A percentile compares a stretch with the other conserved stretches of the same genome.
Conservation (phyloP, 1,140 invertebrate genomes). For the Megalopta genalis region DNA sequence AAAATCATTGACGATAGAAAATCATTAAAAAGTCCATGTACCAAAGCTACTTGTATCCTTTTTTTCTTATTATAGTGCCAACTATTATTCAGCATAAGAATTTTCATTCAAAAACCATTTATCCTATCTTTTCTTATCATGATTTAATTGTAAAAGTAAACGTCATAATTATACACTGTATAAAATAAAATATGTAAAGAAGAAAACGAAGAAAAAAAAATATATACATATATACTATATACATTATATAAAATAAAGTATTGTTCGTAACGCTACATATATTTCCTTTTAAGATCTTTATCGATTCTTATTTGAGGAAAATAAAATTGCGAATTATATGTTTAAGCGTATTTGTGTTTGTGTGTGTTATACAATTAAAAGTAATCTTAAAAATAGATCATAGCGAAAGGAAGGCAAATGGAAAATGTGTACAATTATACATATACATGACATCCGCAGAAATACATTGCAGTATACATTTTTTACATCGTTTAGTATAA, state of each 20-base stretch:
- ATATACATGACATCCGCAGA: conserved; percentile 6
- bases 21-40: neutral
- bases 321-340: neutral
- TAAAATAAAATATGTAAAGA: neutral
- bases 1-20: neutral
- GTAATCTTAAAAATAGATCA: neutral
- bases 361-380: neutral
- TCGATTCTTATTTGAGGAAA: neutral
- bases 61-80: neutral
- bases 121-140: neutral
- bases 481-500: conserved; percentile 21
- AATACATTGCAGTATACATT: conserved; percentile 22
- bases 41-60: neutral
- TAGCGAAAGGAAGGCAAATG: conserved; percentile 2
- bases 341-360: no score
- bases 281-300: neutral
- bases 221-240: no score
- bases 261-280: neutral
- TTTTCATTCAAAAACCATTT: neutral
- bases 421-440: conserved; percentile 36
- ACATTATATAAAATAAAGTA: neutral
- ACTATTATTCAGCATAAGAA: neutral
- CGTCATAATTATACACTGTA: neutral
- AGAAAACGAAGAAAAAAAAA: no score
- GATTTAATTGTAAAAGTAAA: neutral